Base-by-base conservation (phyloP, 2,113 vertebrate genomes). In the Anolis carolinensis region DNA sequence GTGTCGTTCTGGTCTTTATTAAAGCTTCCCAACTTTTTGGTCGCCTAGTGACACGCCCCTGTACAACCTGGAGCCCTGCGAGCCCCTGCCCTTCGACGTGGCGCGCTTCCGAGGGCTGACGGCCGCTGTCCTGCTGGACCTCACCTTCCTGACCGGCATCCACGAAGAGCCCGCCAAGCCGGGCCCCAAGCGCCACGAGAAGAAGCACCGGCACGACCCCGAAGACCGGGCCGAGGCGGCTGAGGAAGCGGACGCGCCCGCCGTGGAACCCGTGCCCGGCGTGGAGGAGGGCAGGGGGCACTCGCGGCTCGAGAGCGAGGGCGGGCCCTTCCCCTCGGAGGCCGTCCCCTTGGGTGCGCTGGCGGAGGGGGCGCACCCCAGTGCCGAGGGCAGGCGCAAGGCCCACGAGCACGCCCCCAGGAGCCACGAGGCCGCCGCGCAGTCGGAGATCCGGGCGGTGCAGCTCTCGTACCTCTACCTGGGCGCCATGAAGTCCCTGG, bases 1-100 rank as follows among this genome's bases (percentile, higher is more conserved):
- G 93, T 97, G 96, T 98, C 95, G 94, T 97, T 97, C 96, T 97
- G 95, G 93, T 97, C 96, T 96, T 97, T 95, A 98, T 98, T 98
- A 98, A 99, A 99, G 98, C 98, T 99, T 99, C 98, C 98, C 98
- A 98, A 98, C 98, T 99, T 99, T 99, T 97, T 99, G 98, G 98
- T 99, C 98, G 94, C 98, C 99, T 98, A 99, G 99, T 98, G 99
- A 99, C 97, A 99, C 99, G 83, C 99, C 99, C 0, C 74, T 99
- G 87, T 99, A 99, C 97, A 99, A 99, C 95, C 96, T 99, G 98
- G 99, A 99, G 84, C 98, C 99, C 70, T 99, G 98, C 13, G 99
- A 99, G 93, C 98, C 99, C 2, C 96, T 98, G 95, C 97, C 98
- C 59, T 99, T 99, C 71, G 99, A 99, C 18, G 98, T 99, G 92